Base-by-base conservation (phyloP, 2,888 invertebrate genomes). In the Cataglyphis albicans region DNA sequence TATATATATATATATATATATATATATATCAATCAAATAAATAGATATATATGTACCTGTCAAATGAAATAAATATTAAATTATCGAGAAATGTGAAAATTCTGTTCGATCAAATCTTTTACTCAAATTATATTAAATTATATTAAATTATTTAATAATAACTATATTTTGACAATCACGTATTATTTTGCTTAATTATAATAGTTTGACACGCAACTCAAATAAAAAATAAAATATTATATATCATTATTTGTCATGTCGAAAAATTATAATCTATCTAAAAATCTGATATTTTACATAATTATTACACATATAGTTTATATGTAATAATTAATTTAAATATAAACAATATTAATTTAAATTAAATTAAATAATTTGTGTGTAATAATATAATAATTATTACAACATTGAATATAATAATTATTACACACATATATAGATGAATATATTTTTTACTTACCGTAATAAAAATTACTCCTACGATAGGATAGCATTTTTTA, bases 91-190 rank as follows among this genome's bases (percentile, higher is more conserved):
- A 52, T 52, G 2, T 41, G 41, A 41, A 65, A 7, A 65, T 41
- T 65, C 1, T 6, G 6, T 38, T 21, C 0, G 5, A 12, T n/a
- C 4, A 21, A 10, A n/a, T 5, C 57, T 25, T 21, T 57, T 21
- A 10, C 10, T 57, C 21, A 10, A 57, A 52, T 64, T 38, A 38
- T 21, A 38, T 63, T 25, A 25, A 65, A 18, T 44, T 41, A 38
- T 38, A 38, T 63, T 25, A 25, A 65, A 18, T 44, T 41, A 41
- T 65, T 65, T 65, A 15, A 38, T 64, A 64, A 38, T 38, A 64
- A 25, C 4, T 15, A 15, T 15, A 15, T 9, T 29, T 67, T 29
- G 25, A 25, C 9, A 65, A 65, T 5, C 21, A 44, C 25, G 7
- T 18, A 15, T 44, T 15, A 67, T 18, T 67, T 67, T 29, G 1